Evolutionary conservation across 2,888 invertebrate species (phyloP), one percentile per base, ranked within the genome.

Genomic region (Drosophila phalerata): DNA sequence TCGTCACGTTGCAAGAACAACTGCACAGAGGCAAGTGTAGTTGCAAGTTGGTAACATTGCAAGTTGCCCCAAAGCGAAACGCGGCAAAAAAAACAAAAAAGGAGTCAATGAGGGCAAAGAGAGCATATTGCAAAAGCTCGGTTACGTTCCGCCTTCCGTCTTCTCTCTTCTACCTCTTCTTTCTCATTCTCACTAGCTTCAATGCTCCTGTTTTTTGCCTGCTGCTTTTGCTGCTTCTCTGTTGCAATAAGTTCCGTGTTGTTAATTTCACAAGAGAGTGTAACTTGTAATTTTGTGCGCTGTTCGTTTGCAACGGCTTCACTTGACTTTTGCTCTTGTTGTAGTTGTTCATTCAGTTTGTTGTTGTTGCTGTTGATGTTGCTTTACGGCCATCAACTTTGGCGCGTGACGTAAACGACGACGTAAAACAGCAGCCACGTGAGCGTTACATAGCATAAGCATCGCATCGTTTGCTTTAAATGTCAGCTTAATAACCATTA

Each of bases 231-330:
- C 43, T 49, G 61, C 61, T 57, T 67, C 68, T 71, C 62, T 58
- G 73, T 68, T 73, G 87, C 88, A 77, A 88, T 88, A 88, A 88
- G 89, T 90, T 90, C 88, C 90, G 79, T 78, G 84, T 84, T 90
- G 90, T 90, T 89, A 90, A 89, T 86, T 90, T 74, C 81, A 73
- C 72, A 87, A 87, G 78, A 87, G 87, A 87, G 82, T 83, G 86
- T 79, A 87, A 81, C 85, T 88, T 87, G 86, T 79, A 82, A 86
- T 76, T 85, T 80, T 79, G 77, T 78, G 67, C 60, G 70, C 68
- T 73, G 69, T 58, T 73, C 65, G 65, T 63, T 72, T 37, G 37
- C 63, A 42, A 78, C 52, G 76, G 81, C 76, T 73, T 85, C 84
- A 40, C 52, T 58, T 67, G 58, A 61, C 63, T 69, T 58, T 52